These are phyloP conservation scores for Ophion ventricosus DNA, from an alignment of 2,888 invertebrate genomes.

Conservation along the genomic window DNA sequence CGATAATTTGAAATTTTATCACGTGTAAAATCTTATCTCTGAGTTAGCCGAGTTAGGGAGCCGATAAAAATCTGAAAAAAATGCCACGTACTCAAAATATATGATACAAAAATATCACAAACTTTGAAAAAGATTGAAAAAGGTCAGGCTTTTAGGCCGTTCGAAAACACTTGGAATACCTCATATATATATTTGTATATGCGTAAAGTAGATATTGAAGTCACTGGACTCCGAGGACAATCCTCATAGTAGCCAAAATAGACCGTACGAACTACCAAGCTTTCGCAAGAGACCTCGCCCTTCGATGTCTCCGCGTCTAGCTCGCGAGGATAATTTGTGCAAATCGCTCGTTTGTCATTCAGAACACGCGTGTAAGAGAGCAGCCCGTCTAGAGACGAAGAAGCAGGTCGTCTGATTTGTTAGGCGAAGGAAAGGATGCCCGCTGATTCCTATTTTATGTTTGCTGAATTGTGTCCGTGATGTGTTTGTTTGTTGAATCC, in stretches of 20 bases:
- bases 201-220: too few relatives aligned
- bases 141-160: too few relatives aligned
- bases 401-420: constrained; percentile 73
- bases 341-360: constrained; percentile 77
- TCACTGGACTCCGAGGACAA: background rate
- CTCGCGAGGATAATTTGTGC: constrained; percentile 71
- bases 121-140: too few relatives aligned
- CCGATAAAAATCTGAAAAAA: too few relatives aligned
- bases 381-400: constrained; percentile 42
- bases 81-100: too few relatives aligned
- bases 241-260: background rate
- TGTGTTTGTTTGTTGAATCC: constrained; percentile 76
- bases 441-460: constrained; percentile 68
- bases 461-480: constrained; percentile 65
- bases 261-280: constrained; percentile 43
- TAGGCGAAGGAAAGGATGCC: constrained; percentile 10
- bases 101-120: too few relatives aligned
- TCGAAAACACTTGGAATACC: too few relatives aligned
- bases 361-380: constrained; percentile 68
- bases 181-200: too few relatives aligned
- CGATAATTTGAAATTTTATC: too few relatives aligned
- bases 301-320: constrained; percentile 47
- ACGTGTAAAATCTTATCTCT: too few relatives aligned
- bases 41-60: too few relatives aligned
- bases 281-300: constrained; percentile 52